Evolutionary conservation across 2,888 invertebrate species (phyloP).

Genomic region (Congeria kusceri): DNA sequence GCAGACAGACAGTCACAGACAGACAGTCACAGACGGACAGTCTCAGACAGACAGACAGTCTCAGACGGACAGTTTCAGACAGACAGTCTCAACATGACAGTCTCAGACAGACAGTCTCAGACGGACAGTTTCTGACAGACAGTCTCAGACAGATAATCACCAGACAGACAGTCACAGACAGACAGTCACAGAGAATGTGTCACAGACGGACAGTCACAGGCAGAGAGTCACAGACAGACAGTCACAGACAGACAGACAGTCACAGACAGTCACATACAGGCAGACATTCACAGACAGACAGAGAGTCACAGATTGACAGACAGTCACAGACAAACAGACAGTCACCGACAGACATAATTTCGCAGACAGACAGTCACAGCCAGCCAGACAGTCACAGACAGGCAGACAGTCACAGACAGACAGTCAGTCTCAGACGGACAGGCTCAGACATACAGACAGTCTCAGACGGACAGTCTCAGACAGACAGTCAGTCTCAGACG

Average conservation of each 20-base stretch:
- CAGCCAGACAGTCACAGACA: too few species aligned
- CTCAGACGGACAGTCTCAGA: not conserved
- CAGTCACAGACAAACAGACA: not conserved
- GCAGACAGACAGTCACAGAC: too few species aligned
- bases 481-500: not conserved
- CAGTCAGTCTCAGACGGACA: not conserved
- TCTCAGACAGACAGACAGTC: not conserved
- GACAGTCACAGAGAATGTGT: not conserved
- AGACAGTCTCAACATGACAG: not conserved
- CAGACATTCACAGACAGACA: not conserved
- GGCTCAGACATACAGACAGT: too few species aligned
- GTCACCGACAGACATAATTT: not conserved
- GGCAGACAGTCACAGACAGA: not conserved
- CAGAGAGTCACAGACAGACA: not conserved
- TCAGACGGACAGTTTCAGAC: too few species aligned
- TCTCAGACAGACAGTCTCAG: not conserved
- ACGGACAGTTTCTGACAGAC: not conserved
- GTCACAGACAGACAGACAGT: not conserved
- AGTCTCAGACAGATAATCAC: not conserved
- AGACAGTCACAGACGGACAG: not conserved
- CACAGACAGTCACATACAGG: too few species aligned
- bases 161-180: not conserved
- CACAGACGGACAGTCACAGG: not conserved
- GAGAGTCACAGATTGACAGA: not conserved
- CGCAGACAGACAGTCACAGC: too few species aligned